Percentiles rank a stretch among this genome's conserved stretches.
phyloP scores from a whole-genome alignment of 2,888 invertebrate genomes.

The Syrista parreyssii region DNA sequence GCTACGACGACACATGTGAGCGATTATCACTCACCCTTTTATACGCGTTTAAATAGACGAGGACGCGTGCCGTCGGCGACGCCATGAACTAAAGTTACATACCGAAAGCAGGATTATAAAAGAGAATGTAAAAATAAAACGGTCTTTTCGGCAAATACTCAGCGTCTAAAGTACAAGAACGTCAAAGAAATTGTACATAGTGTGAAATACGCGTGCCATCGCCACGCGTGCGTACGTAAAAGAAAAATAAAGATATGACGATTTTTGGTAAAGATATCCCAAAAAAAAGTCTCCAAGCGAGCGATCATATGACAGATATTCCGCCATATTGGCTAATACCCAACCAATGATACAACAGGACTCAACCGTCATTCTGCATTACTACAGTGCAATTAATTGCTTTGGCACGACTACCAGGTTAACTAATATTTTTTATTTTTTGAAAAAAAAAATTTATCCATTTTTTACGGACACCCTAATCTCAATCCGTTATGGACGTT shows the following conservation, averaged over 20 bases:
- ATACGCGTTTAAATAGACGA: neutral
- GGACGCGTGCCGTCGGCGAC: neutral
- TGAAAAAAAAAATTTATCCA: neutral
- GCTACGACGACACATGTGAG: neutral
- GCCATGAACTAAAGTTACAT: neutral
- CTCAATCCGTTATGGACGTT: neutral
- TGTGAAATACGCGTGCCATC: neutral
- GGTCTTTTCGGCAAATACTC: neutral
- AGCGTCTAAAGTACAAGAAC: neutral
- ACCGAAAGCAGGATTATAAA: neutral
- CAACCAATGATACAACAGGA: neutral
- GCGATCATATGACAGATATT: neutral
- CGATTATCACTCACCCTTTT: neutral
- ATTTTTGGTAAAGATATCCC: neutral
- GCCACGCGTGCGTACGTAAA: neutral
- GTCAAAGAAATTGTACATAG: neutral
- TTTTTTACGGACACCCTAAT: neutral
- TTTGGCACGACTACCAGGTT: neutral
- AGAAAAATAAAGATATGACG: neutral
- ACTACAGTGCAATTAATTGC: neutral
- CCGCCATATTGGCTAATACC: neutral
- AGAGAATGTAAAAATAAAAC: neutral
- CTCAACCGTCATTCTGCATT: neutral
- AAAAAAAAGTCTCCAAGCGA: neutral
- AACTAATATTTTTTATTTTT: no score